phyloP scores from a whole-genome alignment of 1,140 invertebrate species.

The Calephelis virginiensis region DNA sequence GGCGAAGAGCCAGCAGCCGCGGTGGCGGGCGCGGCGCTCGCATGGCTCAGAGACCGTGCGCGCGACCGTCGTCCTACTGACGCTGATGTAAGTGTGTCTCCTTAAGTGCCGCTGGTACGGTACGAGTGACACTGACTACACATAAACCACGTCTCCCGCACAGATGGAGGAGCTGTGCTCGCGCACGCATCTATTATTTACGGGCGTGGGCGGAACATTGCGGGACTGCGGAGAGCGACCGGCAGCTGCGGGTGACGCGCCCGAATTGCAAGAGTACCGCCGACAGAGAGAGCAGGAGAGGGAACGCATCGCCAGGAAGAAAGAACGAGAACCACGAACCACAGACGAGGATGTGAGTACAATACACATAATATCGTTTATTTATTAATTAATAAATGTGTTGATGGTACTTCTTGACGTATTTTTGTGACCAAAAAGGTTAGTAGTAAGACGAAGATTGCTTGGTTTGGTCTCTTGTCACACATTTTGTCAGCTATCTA shows the following conservation, averaged over 20 bases:
- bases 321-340: constrained; percentile 80
- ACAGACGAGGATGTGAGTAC: constrained; percentile 28
- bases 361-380: too few species aligned
- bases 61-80: constrained; percentile 23
- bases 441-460: too few species aligned
- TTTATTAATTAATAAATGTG: too few species aligned
- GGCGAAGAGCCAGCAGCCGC: constrained; percentile 47
- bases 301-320: constrained; percentile 78
- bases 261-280: constrained; percentile 84
- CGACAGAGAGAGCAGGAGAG: constrained; percentile 82
- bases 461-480: too few species aligned
- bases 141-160: background rate
- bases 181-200: constrained; percentile 74
- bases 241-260: constrained; percentile 40
- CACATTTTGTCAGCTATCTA: too few species aligned
- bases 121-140: constrained; percentile 20
- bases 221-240: constrained; percentile 37
- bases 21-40: constrained; percentile 47
- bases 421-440: too few species aligned
- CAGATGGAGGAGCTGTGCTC: constrained; percentile 34
- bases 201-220: constrained; percentile 31
- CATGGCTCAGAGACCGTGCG: constrained; percentile 40
- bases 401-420: too few species aligned
- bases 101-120: too few species aligned
- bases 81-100: constrained; percentile 3